Base-by-base conservation (phyloP, 2,888 invertebrate genomes). In the Chymomyza caudatula region DNA sequence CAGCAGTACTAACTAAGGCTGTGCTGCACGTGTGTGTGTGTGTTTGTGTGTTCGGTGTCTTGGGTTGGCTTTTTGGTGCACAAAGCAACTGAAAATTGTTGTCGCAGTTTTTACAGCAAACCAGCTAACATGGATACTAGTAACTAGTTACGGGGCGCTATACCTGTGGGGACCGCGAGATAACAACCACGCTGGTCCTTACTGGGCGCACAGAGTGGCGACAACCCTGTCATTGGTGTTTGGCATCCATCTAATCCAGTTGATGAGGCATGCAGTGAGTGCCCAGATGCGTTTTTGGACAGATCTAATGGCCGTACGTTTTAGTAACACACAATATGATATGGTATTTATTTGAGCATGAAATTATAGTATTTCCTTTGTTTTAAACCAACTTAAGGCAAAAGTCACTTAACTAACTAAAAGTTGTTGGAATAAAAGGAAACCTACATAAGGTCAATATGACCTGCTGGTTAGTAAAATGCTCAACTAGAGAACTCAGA, bases 131-230 rank as follows among this genome's bases (percentile, higher is more conserved):
- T 37, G 29, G 29, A 4, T 37, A 37, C 29, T 13, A 37, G 8
- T 8, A 2, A 11, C 29, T 37, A 37, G 29, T 37, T 11, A n/a
- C n/a, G 44, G 17, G 3, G 17, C 54, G 62, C 69, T 75, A 77
- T 90, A 90, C 90, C 90, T 90, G 93, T 93, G 92, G 93, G 93
- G 83, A 93, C 93, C 78, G 93, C 92, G 88, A 93, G 90, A 88
- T 93, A 93, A 83, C 92, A 92, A 89, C 93, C 93, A 78, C 92
- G 91, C 87, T 92, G 91, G 88, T 93, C 93, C 88, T 84, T 90
- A 87, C 91, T 92, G 76, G 92, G 91, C 74, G 92, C 91, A 85
- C 91, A 92, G 66, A 91, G 91, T 87, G 92, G 91, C 74, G 51
- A 51, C 22, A 51, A 17, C 17, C 20, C 22, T 20, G 92, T 91